phyloP scores from a whole-genome alignment of 2,113 vertebrate genomes.

The Sardina pilchardus region DNA sequence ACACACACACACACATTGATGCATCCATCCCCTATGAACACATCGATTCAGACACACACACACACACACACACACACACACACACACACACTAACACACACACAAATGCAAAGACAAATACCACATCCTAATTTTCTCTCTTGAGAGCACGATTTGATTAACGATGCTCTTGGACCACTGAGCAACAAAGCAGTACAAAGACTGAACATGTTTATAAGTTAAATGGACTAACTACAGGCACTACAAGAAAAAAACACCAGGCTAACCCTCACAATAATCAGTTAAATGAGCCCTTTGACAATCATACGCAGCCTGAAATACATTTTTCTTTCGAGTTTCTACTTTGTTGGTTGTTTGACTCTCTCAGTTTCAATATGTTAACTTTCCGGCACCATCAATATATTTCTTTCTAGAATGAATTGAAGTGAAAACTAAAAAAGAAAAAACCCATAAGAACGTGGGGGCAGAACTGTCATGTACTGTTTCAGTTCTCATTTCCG shows the following conservation, averaged over 20 bases:
- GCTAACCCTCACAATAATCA: background rate
- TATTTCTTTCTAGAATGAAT: background rate
- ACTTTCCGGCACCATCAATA: background rate
- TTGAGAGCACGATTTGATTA: background rate
- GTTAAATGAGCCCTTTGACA: background rate
- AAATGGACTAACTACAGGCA: background rate
- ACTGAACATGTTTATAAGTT: background rate
- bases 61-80: background rate
- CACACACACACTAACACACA: background rate
- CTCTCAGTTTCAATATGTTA: background rate
- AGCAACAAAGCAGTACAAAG: background rate
- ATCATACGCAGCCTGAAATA: background rate
- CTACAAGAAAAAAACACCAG: background rate
- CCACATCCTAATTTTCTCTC: background rate
- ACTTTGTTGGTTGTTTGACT: background rate
- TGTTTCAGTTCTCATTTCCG: no score
- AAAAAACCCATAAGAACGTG: no score
- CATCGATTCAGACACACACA: background rate
- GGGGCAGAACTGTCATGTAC: no score
- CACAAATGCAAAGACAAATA: background rate
- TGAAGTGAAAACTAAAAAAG: no score
- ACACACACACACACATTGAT: background rate
- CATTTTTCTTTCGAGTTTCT: background rate
- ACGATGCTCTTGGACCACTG: background rate
- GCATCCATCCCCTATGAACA: background rate